Conservation (phyloP, 2,113 vertebrate genomes). For the Leptobrachium ailaonicum region DNA sequence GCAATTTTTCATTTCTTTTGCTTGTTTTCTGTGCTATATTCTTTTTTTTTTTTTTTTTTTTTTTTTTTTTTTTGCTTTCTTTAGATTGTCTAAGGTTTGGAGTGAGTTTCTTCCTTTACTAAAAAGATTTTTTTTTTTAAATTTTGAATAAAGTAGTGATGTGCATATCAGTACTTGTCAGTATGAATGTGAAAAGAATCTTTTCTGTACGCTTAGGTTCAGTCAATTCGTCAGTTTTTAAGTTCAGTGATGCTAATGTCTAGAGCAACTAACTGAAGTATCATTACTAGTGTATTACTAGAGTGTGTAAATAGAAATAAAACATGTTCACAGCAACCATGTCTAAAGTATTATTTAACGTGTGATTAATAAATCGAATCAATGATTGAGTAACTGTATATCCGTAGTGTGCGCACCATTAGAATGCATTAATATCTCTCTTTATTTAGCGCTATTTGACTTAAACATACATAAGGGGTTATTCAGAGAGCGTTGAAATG, state of each 20-base stretch:
- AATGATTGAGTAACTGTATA: too few relatives aligned
- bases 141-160: neutral
- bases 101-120: too few relatives aligned
- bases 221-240: conserved; percentile 1
- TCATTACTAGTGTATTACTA: conserved; percentile 2
- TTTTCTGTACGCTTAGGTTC: conserved; percentile 3
- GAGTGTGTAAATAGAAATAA: conserved; percentile 14
- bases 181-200: neutral
- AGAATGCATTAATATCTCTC: too few relatives aligned
- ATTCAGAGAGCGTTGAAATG: too few relatives aligned
- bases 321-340: neutral
- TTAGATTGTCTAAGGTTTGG: too few relatives aligned
- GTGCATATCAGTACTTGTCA: conserved; percentile 14
- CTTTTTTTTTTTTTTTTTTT: too few relatives aligned
- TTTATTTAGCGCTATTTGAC: too few relatives aligned
- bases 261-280: conserved; percentile 5
- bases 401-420: too few relatives aligned
- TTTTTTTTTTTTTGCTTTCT: neutral
- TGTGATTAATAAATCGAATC: too few relatives aligned
- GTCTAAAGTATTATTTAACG: neutral
- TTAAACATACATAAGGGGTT: too few relatives aligned
- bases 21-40: conserved; percentile 7
- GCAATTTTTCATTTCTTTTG: neutral
- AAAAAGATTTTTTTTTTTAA: neutral
- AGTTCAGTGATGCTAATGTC: conserved; percentile 10